Evolutionary conservation across 2,888 invertebrate genomes (phyloP).

Genomic region (Pandemis heparana): DNA sequence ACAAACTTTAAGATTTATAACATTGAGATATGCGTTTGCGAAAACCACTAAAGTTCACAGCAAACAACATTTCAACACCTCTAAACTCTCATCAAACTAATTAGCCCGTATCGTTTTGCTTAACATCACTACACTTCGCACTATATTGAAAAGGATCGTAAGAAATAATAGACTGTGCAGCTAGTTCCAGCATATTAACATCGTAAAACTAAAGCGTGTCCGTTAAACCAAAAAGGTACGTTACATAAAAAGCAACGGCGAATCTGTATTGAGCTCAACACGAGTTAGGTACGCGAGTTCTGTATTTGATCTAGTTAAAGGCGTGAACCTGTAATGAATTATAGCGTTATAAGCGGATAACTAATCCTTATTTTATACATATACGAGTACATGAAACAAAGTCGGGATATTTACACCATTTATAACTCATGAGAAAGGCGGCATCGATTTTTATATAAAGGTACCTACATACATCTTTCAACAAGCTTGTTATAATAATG

Average conservation of each 20-base stretch:
- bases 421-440: no score
- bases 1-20: no score
- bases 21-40: no score
- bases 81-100: neutral
- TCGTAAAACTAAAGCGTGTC: slow-evolving; percentile 37
- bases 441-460: no score
- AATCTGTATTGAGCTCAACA: slow-evolving; percentile 32
- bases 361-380: no score
- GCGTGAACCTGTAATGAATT: slow-evolving; percentile 14
- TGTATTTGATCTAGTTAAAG: neutral
- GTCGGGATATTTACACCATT: no score
- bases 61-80: neutral
- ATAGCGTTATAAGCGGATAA: neutral
- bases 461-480: no score
- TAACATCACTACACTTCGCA: slow-evolving; percentile 4
- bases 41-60: no score
- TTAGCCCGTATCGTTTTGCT: neutral
- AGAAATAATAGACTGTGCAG: slow-evolving; percentile 33
- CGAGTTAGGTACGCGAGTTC: neutral
- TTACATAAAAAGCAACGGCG: slow-evolving; percentile 40
- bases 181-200: slow-evolving; percentile 38
- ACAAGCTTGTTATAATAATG: no score
- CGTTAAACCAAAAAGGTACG: slow-evolving; percentile 41
- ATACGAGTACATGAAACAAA: no score
- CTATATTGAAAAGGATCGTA: slow-evolving; percentile 33